Conservation (phyloP, 2,113 vertebrate genomes). For the Hoplias malabaricus region DNA sequence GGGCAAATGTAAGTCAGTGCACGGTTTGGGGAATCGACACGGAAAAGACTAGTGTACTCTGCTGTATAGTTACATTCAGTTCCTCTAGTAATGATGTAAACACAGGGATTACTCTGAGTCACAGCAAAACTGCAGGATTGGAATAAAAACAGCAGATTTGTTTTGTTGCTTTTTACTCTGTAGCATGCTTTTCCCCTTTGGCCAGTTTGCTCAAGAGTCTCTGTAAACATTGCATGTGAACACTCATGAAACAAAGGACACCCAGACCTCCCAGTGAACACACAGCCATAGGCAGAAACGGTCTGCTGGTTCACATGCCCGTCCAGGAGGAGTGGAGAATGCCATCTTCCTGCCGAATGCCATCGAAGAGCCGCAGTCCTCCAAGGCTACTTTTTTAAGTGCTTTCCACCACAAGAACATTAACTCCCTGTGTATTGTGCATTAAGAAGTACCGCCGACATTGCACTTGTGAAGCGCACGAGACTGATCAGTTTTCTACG, state of each 20-base stretch:
- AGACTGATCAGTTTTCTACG: background rate
- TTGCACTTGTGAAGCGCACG: background rate
- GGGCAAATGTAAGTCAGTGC: background rate
- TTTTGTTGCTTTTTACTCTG: background rate
- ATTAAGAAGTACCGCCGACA: background rate
- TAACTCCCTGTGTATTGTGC: background rate
- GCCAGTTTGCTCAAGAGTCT: slow-evolving; percentile 35
- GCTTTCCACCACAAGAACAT: background rate
- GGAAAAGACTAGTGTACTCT: background rate
- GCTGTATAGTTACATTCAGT: background rate
- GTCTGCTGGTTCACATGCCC: background rate
- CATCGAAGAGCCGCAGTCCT: no score
- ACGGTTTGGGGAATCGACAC: background rate
- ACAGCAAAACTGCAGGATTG: slow-evolving; percentile 3
- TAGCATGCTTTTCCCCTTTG: slow-evolving; percentile 18
- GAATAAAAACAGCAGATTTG: slow-evolving; percentile 8
- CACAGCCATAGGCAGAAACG: background rate
- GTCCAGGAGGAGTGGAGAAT: no score
- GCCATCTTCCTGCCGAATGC: background rate
- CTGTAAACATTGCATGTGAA: slow-evolving; percentile 44
- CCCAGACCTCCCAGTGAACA: background rate
- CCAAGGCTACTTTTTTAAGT: no score
- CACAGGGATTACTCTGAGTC: background rate
- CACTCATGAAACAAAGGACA: background rate
- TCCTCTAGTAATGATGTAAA: slow-evolving; percentile 12